Evolutionary conservation across 35 echinoderm and acorn worm genomes (phyloP), one percentile per base, ranked within the genome.

Genomic region (Holothuria glaberrima): DNA sequence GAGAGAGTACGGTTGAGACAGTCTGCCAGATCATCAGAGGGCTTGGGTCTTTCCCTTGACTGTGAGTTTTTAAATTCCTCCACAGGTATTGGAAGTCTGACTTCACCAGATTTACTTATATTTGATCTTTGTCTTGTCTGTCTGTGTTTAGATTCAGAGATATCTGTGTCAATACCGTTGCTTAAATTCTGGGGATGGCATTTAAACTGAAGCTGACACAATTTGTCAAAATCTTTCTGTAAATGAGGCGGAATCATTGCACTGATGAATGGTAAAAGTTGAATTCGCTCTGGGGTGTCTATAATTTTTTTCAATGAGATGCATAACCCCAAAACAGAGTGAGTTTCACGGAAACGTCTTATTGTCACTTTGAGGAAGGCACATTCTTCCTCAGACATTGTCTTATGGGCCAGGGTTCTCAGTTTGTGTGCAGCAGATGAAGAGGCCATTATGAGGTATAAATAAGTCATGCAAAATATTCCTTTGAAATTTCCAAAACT

Each of bases 271-370:
- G 58, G 58, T 29, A 99, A 59, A 31, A 99, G 59, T 28, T 61
- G 46, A 48, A 91, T 86, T 56, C 94, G 95, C 36, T 99, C 91
- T 7, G 85, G 91, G 19, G 88, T 91, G 81, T 93, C 84, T 35
- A 99, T 83, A 58, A 99, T 92, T 30, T 69, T 88, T 57, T 93
- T 83, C 50, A 99, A 84, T 3, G 91, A 90, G 18, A 80, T 90
- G 77, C 97, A 99, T 18, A 99, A 79, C 44, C 52, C 41, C 4
- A 99, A 58, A 12, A 99, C 91, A 9, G 93, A 99, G 13, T 93
- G 93, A 35, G 91, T 92, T 58, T 99, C 91, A 25, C 88, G 71
- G 86, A 95, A 99, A 12, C 73, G 56, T 44, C 77, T 44, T 18
- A 99, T 93, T 19, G 82, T 59, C 20, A 58, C 85, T 44, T 99